Evolutionary conservation across 2,888 invertebrate species (phyloP).

Genomic region (Nomada hirtipes): DNA sequence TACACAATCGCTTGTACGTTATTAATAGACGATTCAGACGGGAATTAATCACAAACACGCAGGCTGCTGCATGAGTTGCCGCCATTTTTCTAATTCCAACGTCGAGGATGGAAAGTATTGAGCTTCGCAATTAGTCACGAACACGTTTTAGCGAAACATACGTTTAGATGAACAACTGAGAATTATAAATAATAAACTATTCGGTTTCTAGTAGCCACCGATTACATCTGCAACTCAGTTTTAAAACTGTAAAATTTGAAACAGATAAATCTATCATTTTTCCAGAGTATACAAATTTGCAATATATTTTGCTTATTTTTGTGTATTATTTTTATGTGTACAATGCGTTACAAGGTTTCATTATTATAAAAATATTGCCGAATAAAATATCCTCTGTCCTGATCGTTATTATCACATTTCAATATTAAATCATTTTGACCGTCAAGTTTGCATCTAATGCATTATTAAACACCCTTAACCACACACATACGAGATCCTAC

Average conservation of each 20-base stretch:
- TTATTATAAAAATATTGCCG: too few species aligned
- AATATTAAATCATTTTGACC: background rate
- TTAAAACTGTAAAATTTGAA: too few species aligned
- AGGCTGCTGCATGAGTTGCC: slow-evolving; percentile 11
- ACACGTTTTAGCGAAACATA: slow-evolving; percentile 1
- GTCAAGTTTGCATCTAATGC: background rate
- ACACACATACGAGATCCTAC: background rate
- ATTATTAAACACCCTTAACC: background rate
- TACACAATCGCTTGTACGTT: slow-evolving; percentile 42
- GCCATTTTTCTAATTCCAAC: slow-evolving; percentile 30
- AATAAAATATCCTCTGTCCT: too few species aligned
- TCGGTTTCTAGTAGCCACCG: background rate
- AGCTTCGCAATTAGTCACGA: slow-evolving; percentile 31
- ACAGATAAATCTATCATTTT: too few species aligned
- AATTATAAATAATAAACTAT: background rate
- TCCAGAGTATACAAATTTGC: too few species aligned
- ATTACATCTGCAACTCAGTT: background rate
- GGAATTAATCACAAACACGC: slow-evolving; percentile 45
- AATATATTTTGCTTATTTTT: too few species aligned
- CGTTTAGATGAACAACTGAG: slow-evolving; percentile 18
- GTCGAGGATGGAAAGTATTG: slow-evolving; percentile 32
- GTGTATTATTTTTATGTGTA: too few species aligned
- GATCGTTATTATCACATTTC: too few species aligned
- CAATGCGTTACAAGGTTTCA: too few species aligned
- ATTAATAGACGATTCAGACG: slow-evolving; percentile 35